phyloP scores from a whole-genome alignment of 1,140 invertebrate species.

The Neodiprion fabricii region DNA sequence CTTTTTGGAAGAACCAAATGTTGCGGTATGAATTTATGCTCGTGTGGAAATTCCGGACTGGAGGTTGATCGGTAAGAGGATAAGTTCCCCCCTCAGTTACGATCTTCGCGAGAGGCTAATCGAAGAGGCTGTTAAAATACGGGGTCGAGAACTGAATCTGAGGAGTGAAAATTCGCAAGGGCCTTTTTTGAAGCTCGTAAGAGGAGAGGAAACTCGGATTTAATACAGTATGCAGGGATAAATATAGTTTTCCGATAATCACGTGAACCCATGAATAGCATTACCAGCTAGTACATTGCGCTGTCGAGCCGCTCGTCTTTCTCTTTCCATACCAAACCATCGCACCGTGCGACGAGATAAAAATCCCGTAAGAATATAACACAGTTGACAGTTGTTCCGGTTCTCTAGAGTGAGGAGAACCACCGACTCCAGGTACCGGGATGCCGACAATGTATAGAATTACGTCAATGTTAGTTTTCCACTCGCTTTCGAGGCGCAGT shows the following conservation, averaged over 20 bases:
- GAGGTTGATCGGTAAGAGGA: not conserved
- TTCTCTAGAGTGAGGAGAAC: not conserved
- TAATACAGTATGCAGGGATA: conserved; percentile 26
- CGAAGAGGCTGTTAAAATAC: not conserved
- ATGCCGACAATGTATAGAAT: not conserved
- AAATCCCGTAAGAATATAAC: conserved; percentile 33
- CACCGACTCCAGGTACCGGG: not conserved
- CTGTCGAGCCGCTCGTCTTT: not conserved
- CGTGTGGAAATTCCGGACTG: not conserved
- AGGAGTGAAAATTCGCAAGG: conserved; percentile 3
- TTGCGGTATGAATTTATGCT: no score
- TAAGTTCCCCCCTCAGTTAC: not conserved
- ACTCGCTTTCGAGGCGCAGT: no score
- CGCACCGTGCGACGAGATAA: not conserved
- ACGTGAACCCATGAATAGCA: conserved; percentile 33
- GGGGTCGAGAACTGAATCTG: not conserved
- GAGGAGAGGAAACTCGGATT: conserved; percentile 31
- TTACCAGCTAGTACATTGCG: conserved; percentile 16
- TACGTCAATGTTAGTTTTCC: not conserved
- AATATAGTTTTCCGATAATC: conserved; percentile 40
- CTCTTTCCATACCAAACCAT: not conserved
- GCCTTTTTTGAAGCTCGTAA: not conserved
- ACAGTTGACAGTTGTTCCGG: conserved; percentile 2
- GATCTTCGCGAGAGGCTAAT: not conserved
- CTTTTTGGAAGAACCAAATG: not conserved